Conservation (phyloP, 2,888 invertebrate genomes). For the Halocaridina rubra region DNA sequence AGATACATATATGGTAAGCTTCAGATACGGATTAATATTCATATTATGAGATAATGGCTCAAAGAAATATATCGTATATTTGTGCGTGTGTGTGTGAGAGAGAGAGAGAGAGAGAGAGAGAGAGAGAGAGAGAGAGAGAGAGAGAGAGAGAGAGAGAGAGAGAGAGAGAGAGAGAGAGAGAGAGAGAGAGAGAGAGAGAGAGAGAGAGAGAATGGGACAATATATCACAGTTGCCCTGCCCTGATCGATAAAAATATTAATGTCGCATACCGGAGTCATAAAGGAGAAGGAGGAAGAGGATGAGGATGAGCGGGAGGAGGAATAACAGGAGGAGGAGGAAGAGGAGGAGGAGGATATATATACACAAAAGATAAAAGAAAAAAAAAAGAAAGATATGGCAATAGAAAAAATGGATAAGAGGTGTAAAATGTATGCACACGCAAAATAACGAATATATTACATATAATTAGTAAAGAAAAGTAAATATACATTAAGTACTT, state of each 20-base stretch:
- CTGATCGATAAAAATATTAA: too few species aligned
- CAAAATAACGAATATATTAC: too few species aligned
- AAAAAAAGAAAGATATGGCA: background rate
- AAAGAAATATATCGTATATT: too few species aligned
- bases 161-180: constrained; percentile 23
- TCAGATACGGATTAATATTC: too few species aligned
- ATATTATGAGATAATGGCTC: too few species aligned
- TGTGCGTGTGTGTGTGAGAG: background rate
- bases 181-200: background rate
- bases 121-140: background rate
- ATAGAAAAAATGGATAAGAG: background rate
- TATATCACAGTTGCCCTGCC: too few species aligned
- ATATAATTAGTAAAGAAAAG: too few species aligned
- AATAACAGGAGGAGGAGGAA: background rate
- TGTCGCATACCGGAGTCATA: background rate
- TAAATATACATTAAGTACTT: too few species aligned
- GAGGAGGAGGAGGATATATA: background rate
- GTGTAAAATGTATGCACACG: background rate
- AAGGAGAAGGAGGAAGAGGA: background rate
- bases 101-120: constrained; percentile 3
- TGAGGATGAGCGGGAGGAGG: background rate
- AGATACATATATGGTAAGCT: too few species aligned
- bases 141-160: background rate
- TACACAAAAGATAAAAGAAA: background rate
- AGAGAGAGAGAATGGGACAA: background rate